Conservation (phyloP, 1,140 invertebrate genomes). For the Periplaneta americana region DNA sequence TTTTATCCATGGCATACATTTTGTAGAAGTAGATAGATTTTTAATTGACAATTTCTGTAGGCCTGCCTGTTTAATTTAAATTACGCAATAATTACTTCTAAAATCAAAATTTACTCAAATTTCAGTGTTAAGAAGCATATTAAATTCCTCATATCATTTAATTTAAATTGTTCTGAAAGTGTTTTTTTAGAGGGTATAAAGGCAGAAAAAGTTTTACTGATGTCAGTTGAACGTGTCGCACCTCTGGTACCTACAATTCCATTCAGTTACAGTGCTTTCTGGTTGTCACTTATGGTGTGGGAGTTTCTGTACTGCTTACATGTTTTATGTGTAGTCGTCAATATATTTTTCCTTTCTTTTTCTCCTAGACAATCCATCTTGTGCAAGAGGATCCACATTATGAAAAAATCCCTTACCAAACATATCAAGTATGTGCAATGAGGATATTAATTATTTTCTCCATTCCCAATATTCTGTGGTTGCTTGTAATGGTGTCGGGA, state of each 20-base stretch:
- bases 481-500: background rate
- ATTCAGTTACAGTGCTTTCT: background rate
- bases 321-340: background rate
- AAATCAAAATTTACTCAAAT: no score
- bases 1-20: no score
- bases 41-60: no score
- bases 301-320: background rate
- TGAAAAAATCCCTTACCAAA: conserved; percentile 44
- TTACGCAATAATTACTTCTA: no score
- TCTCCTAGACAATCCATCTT: conserved; percentile 38
- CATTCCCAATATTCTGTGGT: conserved; percentile 1
- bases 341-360: conserved; percentile 25
- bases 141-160: no score
- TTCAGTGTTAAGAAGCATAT: no score
- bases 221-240: background rate
- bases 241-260: background rate
- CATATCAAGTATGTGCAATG: conserved; percentile 34
- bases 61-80: no score
- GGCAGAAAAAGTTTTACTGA: no score
- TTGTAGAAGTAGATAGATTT: no score
- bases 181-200: no score
- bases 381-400: conserved; percentile 43
- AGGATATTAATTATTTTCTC: conserved; percentile 11
- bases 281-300: background rate
- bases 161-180: no score